These are phyloP conservation scores for Willowsia nigromaculata DNA, from an alignment of 2,888 invertebrate genomes.

Conservation along the genomic window DNA sequence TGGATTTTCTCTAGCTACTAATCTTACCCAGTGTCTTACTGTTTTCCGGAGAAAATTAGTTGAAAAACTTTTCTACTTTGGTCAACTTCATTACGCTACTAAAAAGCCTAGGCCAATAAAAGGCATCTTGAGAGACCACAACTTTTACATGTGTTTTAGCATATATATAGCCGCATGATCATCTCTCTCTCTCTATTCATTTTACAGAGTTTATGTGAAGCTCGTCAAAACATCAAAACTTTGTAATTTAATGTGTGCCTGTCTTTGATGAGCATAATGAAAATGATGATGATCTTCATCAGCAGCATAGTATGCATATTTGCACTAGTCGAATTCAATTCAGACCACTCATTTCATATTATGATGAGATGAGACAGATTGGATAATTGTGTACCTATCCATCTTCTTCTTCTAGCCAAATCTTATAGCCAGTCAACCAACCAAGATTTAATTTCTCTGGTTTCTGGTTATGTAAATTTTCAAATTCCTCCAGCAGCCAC, in stretches of 20 bases:
- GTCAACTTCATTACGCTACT: neutral
- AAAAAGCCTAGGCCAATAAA: neutral
- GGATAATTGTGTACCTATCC: slow-evolving; percentile 19
- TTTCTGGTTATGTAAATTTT: slow-evolving; percentile 41
- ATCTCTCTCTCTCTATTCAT: neutral
- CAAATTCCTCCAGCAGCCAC: neutral
- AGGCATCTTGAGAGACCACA: neutral
- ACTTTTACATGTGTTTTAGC: neutral
- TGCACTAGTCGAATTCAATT: neutral
- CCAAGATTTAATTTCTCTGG: neutral
- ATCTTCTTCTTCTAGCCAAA: neutral
- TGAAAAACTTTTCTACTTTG: neutral
- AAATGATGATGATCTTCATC: neutral
- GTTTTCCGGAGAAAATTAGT: slow-evolving; percentile 5
- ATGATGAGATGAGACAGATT: slow-evolving; percentile 6
- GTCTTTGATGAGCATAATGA: neutral
- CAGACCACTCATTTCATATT: too few species aligned
- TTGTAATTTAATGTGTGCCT: slow-evolving; percentile 17
- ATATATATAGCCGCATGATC: neutral
- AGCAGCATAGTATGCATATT: slow-evolving; percentile 1
- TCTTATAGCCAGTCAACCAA: neutral
- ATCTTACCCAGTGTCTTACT: too few species aligned
- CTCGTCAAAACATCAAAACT: slow-evolving; percentile 18
- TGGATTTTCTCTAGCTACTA: neutral
- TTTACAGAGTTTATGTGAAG: too few species aligned